Evolutionary conservation across 2,797 vertebrate genomes (phyloP).

Genomic region (Cryptoblepharus egeriae): DNA sequence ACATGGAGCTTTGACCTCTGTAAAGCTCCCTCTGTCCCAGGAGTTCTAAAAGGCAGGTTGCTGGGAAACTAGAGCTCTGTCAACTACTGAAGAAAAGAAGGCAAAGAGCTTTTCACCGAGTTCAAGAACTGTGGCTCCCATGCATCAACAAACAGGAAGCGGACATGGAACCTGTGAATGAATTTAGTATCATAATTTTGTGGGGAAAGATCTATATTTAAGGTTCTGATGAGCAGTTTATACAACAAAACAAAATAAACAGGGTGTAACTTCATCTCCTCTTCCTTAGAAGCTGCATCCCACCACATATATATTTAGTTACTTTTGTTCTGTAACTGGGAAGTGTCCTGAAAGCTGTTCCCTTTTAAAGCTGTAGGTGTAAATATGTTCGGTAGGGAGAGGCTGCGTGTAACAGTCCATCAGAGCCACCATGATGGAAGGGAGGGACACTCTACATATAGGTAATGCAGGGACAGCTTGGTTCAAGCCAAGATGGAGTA

Average conservation of each 20-base stretch:
- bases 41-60: not conserved
- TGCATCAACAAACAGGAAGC: not conserved
- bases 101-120: slow-evolving; percentile 6
- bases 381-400: too few species aligned
- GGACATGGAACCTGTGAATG: not conserved
- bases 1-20: not conserved
- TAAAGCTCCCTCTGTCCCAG: not conserved
- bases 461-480: not conserved
- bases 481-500: not conserved
- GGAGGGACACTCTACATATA: not conserved
- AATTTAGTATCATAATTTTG: not conserved
- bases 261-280: not conserved
- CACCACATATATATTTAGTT: not conserved
- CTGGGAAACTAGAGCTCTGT: slow-evolving; percentile 1
- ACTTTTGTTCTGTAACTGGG: not conserved
- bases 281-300: not conserved
- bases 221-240: not conserved
- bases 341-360: not conserved
- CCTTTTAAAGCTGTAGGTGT: not conserved
- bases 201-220: slow-evolving; percentile 17
- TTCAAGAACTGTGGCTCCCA: slow-evolving; percentile 18
- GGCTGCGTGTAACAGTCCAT: not conserved
- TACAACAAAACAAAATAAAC: not conserved
- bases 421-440: not conserved
- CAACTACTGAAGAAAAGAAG: slow-evolving; percentile 6